Evolutionary conservation across 2,888 invertebrate species (phyloP), one percentile per base, ranked within the genome.

Genomic region (Calameuta idolon): DNA sequence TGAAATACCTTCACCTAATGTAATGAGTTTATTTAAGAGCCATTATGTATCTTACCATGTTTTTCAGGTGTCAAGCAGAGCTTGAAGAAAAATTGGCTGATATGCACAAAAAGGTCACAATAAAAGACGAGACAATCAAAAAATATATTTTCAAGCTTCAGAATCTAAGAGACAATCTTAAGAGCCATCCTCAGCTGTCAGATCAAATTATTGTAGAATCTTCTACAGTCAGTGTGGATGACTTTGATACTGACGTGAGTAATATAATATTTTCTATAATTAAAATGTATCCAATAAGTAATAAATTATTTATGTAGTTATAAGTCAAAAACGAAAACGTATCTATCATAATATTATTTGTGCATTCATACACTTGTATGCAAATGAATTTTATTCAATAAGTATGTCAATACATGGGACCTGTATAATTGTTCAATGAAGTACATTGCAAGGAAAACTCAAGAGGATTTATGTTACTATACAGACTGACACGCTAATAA

Each of bases 401-500:
- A 55, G 23, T 55, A 55, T 23, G 55, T 55, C 23, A 55, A 23
- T 23, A 55, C 2, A 9, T 55, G 23, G 23, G 5, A 23, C 9
- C 23, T 55, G 23, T 55, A 23, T 55, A 55, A 55, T 55, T 55
- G 23, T 23, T 55, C 9, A 55, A 9, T 55, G 23, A 55, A 55
- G 55, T 55, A 55, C 9, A 55, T 55, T 55, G 23, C 23, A 23
- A 55, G 23, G 9, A 55, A 55, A 55, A 55, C 23, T 55, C 55
- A 55, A 55, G 55, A 55, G 55, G 55, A 55, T 55, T 55, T 55
- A 55, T 55, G 23, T 55, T 55, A 23, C 77, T 80, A 80, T 88
- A 84, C 86, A 90, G 90, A 89, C 89, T 80, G 79, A 82, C 79
- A 83, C 81, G 84, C 78, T 84, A 79, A 81, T 84, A 81, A 86